A percentile compares a stretch with the other conserved stretches of the same genome.
Evolutionary conservation across 2,888 invertebrate genomes (phyloP).

Genomic region (Elgonia sp.): DNA sequence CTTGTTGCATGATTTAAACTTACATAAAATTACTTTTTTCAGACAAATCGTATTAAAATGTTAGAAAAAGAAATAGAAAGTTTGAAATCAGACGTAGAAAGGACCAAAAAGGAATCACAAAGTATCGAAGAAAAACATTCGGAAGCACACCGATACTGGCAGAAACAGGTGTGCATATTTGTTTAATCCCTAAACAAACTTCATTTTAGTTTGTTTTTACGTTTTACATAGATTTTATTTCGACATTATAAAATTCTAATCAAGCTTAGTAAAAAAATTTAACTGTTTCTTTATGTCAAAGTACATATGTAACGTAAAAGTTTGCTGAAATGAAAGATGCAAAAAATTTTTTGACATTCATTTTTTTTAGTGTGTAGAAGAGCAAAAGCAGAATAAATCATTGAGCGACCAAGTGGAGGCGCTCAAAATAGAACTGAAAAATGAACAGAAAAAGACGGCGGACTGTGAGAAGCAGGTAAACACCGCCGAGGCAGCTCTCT

Average conservation of each 20-base stretch:
- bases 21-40: conserved; percentile 64
- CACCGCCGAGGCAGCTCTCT: conserved; percentile 86
- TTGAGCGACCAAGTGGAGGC: conserved; percentile 87
- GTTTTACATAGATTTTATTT: too few relatives aligned
- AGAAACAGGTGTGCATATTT: conserved; percentile 80
- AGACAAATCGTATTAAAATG: conserved; percentile 89
- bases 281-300: too few relatives aligned
- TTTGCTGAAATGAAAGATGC: not conserved
- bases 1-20: too few relatives aligned
- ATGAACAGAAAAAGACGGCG: conserved; percentile 86
- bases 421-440: conserved; percentile 87
- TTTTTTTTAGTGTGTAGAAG: conserved; percentile 87
- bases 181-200: too few relatives aligned
- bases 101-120: conserved; percentile 86
- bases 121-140: conserved; percentile 82
- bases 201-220: too few relatives aligned
- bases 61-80: conserved; percentile 88
- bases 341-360: not conserved
- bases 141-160: conserved; percentile 84
- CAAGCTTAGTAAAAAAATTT: too few relatives aligned
- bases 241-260: too few relatives aligned
- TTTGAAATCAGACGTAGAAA: conserved; percentile 87
- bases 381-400: conserved; percentile 88
- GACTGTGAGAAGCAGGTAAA: conserved; percentile 83
- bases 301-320: not conserved